Conservation (phyloP, 92 coral and sea anemone genomes). For the Zoanthus gigantus region DNA sequence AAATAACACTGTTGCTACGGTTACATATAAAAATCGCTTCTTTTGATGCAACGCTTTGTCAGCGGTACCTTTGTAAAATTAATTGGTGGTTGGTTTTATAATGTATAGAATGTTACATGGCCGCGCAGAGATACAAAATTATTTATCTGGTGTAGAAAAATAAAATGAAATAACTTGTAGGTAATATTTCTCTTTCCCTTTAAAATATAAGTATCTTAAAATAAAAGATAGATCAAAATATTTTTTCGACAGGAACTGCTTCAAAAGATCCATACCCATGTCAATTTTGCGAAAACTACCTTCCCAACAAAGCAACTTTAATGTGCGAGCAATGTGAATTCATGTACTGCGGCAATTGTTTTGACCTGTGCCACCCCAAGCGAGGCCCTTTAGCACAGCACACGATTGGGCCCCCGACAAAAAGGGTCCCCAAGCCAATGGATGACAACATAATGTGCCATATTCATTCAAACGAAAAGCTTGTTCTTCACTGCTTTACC, state of each 20-base stretch:
- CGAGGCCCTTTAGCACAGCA: constrained; percentile 87
- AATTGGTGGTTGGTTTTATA: too few relatives aligned
- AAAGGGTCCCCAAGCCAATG: constrained; percentile 65
- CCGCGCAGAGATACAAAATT: not conserved
- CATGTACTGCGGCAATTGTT: constrained; percentile 85
- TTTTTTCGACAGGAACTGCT: constrained; percentile 44
- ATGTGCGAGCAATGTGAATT: constrained; percentile 83
- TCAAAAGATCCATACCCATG: constrained; percentile 71
- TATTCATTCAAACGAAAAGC: constrained; percentile 72
- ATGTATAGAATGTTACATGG: too few relatives aligned
- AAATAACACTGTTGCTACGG: too few relatives aligned
- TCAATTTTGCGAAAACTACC: constrained; percentile 87
- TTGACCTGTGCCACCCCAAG: constrained; percentile 84
- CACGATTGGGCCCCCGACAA: constrained; percentile 78
- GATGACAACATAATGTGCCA: constrained; percentile 72
- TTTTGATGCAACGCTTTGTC: too few relatives aligned
- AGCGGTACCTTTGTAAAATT: too few relatives aligned
- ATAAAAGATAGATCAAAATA: not conserved
- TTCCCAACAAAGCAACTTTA: constrained; percentile 80
- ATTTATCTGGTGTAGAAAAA: not conserved
- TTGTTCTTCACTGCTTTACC: constrained; percentile 75
- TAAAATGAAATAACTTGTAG: too few relatives aligned
- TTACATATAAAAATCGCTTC: too few relatives aligned
- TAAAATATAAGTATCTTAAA: not conserved
- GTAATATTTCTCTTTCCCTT: too few relatives aligned